Evolutionary conservation across 2,888 invertebrate genomes (phyloP).

Genomic region (Volucella inanis): DNA sequence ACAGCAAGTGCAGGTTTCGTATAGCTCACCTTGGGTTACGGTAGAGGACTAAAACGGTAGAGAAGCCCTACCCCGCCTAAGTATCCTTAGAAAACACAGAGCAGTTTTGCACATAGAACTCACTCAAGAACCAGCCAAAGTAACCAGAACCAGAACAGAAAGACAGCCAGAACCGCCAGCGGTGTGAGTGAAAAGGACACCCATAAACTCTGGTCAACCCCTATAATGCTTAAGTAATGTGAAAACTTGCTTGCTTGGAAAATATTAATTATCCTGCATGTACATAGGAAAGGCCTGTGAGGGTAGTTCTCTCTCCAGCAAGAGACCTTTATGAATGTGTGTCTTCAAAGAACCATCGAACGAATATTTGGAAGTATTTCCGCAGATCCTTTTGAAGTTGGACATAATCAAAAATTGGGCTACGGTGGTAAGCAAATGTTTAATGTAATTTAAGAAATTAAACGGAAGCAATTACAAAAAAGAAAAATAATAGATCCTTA

Average conservation of each 20-base stretch:
- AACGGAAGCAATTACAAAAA: too few species aligned
- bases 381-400: too few species aligned
- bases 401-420: too few species aligned
- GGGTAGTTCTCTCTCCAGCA: background rate
- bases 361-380: too few species aligned
- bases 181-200: conserved; percentile 40
- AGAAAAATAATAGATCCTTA: too few species aligned
- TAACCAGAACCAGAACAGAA: background rate
- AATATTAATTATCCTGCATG: conserved; percentile 71
- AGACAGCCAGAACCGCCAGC: background rate
- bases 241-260: conserved; percentile 72
- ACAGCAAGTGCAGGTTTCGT: conserved; percentile 69
- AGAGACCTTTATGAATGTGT: background rate
- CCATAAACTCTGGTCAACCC: conserved; percentile 73
- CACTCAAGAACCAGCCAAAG: too few species aligned
- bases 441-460: too few species aligned
- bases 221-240: conserved; percentile 73
- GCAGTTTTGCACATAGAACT: background rate
- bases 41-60: background rate
- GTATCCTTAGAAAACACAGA: conserved; percentile 63
- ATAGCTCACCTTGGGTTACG: conserved; percentile 65
- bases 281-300: background rate
- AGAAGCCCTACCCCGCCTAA: conserved; percentile 44
- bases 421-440: too few species aligned
- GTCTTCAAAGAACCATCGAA: background rate